Conservation (phyloP, 2,113 vertebrate genomes). For the Speoplatyrhinus poulsoni region DNA sequence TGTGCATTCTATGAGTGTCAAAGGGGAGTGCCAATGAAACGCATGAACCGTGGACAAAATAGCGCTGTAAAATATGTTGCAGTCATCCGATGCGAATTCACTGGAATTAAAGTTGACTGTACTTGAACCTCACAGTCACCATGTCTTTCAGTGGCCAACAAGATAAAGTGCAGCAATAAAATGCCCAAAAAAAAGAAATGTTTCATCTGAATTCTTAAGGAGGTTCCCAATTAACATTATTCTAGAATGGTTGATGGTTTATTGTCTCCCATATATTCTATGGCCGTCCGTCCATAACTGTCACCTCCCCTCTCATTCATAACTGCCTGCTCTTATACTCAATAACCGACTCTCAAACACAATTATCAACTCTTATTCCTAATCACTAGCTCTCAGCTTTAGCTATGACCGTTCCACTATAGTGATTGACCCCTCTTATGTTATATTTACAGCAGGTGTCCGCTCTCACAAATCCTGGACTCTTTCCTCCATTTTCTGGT, state of each 20-base stretch:
- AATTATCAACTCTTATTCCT: slow-evolving; percentile 62
- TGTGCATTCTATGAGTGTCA: not conserved
- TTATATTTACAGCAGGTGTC: slow-evolving; percentile 13
- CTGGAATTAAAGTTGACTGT: not conserved
- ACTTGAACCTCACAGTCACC: not conserved
- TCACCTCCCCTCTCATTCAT: slow-evolving; percentile 46
- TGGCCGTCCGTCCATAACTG: slow-evolving; percentile 41
- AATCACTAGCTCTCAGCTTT: slow-evolving; percentile 57
- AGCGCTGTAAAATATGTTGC: not conserved
- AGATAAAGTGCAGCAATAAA: slow-evolving; percentile 14
- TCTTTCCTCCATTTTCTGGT: not conserved
- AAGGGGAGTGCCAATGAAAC: not conserved
- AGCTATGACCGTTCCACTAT: slow-evolving; percentile 45
- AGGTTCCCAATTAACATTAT: slow-evolving; percentile 2
- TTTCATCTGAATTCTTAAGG: slow-evolving; percentile 36
- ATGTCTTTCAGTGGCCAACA: not conserved
- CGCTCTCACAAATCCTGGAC: slow-evolving; percentile 29
- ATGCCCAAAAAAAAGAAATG: slow-evolving; percentile 12
- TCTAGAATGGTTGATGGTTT: slow-evolving; percentile 25
- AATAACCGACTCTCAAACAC: slow-evolving; percentile 47
- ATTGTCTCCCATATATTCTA: slow-evolving; percentile 37
- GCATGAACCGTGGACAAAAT: not conserved
- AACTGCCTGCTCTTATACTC: slow-evolving; percentile 54
- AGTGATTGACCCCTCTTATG: slow-evolving; percentile 47
- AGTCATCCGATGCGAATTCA: not conserved